Percentiles rank a stretch among this genome's conserved stretches.
Evolutionary conservation across 1,140 invertebrate species (phyloP).

Genomic region (Drosophila bocqueti): DNA sequence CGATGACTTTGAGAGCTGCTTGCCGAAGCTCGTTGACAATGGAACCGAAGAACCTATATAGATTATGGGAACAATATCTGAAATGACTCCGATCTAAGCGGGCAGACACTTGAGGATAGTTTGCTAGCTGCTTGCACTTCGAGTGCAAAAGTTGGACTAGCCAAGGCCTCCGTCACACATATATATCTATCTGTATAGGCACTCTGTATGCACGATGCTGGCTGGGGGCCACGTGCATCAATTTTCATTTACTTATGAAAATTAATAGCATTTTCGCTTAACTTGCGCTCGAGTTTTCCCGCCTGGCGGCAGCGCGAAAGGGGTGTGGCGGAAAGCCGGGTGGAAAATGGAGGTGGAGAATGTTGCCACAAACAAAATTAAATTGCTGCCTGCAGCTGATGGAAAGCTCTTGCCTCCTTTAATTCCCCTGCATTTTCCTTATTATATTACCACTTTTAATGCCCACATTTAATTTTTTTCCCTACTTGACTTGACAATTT

Average conservation of each 20-base stretch:
- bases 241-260: slow-evolving; percentile 70
- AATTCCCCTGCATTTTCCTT: slow-evolving; percentile 14
- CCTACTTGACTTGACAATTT: slow-evolving; percentile 49
- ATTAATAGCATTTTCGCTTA: slow-evolving; percentile 66
- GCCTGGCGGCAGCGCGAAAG: slow-evolving; percentile 23
- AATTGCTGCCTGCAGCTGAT: slow-evolving; percentile 53
- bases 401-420: slow-evolving; percentile 7
- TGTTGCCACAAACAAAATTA: slow-evolving; percentile 50
- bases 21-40: slow-evolving; percentile 30
- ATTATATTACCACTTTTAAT: slow-evolving; percentile 28
- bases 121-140: slow-evolving; percentile 18
- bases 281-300: slow-evolving; percentile 47
- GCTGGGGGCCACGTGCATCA: slow-evolving; percentile 35
- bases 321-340: background rate
- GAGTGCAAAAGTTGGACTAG: slow-evolving; percentile 24
- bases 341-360: slow-evolving; percentile 7
- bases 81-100: slow-evolving; percentile 40
- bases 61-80: slow-evolving; percentile 30
- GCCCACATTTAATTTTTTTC: background rate
- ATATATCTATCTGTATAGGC: slow-evolving; percentile 4
- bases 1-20: slow-evolving; percentile 37
- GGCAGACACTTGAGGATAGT: slow-evolving; percentile 28
- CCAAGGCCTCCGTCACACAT: slow-evolving; percentile 17
- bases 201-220: background rate
- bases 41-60: slow-evolving; percentile 37